A percentile compares a stretch with the other conserved stretches of the same genome.
Evolutionary conservation across 2,888 invertebrate species (phyloP).

Genomic region (Tipula unca): DNA sequence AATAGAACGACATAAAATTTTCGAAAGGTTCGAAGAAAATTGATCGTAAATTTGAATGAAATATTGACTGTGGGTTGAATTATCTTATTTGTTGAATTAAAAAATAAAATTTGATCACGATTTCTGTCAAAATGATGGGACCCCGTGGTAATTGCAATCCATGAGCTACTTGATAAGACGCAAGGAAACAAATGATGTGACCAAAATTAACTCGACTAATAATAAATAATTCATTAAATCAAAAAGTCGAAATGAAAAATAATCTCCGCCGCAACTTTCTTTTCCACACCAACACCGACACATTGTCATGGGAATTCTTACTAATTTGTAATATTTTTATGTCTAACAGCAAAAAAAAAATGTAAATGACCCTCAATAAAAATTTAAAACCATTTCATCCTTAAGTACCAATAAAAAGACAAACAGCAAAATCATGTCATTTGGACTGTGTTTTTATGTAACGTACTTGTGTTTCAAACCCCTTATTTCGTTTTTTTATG

Average conservation of each 20-base stretch:
- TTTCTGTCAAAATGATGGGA: too few relatives aligned
- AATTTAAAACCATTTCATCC: conserved; percentile 14
- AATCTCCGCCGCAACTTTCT: background rate
- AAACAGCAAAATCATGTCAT: background rate
- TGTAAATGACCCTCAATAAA: background rate
- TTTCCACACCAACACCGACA: background rate
- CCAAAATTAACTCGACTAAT: background rate
- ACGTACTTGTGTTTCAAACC: background rate
- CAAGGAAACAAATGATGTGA: background rate
- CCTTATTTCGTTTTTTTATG: background rate
- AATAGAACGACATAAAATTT: too few relatives aligned
- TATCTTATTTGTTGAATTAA: too few relatives aligned
- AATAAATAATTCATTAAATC: background rate
- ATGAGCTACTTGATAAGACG: too few relatives aligned
- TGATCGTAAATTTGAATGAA: too few relatives aligned
- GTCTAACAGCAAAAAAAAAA: background rate
- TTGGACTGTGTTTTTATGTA: background rate
- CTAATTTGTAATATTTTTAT: conserved; percentile 8
- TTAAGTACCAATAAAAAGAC: background rate
- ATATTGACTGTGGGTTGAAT: too few relatives aligned
- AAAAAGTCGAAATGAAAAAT: background rate
- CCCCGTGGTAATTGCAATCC: too few relatives aligned
- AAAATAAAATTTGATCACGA: too few relatives aligned
- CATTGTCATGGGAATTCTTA: background rate
- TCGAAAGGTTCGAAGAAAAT: too few relatives aligned